These are phyloP conservation scores for Stomatorhinus ivindoensis DNA, from an alignment of 2,113 vertebrate species.

Conservation along the genomic window DNA sequence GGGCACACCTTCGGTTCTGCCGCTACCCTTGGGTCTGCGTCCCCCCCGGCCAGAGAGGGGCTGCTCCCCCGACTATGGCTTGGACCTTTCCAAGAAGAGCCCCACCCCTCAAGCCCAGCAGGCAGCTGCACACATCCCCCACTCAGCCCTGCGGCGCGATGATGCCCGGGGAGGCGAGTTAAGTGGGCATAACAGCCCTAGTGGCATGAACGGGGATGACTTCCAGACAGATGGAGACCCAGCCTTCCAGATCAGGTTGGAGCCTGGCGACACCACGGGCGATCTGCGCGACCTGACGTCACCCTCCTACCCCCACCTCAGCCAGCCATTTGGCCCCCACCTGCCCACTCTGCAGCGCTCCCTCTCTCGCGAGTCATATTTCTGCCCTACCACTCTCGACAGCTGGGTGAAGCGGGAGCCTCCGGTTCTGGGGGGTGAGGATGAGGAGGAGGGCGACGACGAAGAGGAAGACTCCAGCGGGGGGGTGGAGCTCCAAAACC, in stretches of 20 bases:
- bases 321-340: conserved; percentile 57
- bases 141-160: conserved; percentile 57
- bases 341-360: conserved; percentile 56
- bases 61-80: conserved; percentile 85
- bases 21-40: conserved; percentile 52
- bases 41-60: conserved; percentile 65
- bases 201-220: conserved; percentile 47
- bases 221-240: conserved; percentile 65
- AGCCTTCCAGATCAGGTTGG: conserved; percentile 23
- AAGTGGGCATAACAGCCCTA: conserved; percentile 61
- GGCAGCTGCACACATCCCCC: conserved; percentile 51
- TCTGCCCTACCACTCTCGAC: conserved; percentile 60
- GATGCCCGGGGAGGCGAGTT: conserved; percentile 29
- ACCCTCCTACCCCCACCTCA: conserved; percentile 54
- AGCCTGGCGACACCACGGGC: conserved; percentile 44
- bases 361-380: conserved; percentile 55
- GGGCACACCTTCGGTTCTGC: conserved; percentile 54
- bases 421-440: conserved; percentile 67
- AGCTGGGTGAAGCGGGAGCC: conserved; percentile 96
- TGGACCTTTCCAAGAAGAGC: conserved; percentile 95
- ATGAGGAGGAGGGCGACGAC: conserved; percentile 57
- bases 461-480: conserved; percentile 58
- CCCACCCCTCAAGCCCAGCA: conserved; percentile 64
- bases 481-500: conserved; percentile 51
- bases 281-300: conserved; percentile 42